Conservation (phyloP, 1,140 invertebrate genomes). For the Mylabris phalerata region DNA sequence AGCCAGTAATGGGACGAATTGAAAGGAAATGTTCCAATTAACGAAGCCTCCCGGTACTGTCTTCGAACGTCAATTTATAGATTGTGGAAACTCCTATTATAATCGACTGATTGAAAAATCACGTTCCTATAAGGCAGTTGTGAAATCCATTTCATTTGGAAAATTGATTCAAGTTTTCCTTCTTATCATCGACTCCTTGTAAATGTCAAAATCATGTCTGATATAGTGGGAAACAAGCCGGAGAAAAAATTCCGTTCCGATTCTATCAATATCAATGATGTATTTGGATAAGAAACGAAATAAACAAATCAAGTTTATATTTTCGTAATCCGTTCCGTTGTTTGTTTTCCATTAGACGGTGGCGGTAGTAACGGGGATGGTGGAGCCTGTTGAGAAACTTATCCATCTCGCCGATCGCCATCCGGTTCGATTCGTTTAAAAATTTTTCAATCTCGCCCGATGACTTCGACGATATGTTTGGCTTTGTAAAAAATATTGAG, state of each 20-base stretch:
- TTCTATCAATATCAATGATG: conserved; percentile 5
- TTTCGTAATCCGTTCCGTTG: conserved; percentile 3
- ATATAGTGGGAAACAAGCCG: no score
- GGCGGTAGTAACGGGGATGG: conserved; percentile 3
- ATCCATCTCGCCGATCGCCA: no score
- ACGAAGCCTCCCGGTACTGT: not conserved
- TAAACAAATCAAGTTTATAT: conserved; percentile 10
- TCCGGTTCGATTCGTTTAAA: conserved; percentile 6
- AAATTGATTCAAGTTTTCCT: no score
- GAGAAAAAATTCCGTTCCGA: not conserved
- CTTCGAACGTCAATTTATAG: not conserved
- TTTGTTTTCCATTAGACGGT: conserved; percentile 12
- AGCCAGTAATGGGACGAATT: no score
- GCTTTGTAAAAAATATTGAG: conserved; percentile 16
- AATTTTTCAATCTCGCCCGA: conserved; percentile 16
- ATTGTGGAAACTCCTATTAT: not conserved
- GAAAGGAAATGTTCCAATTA: conserved; percentile 1
- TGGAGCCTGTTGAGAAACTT: no score
- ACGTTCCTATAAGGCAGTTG: not conserved
- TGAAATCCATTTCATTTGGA: no score
- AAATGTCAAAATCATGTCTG: no score
- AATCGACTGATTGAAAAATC: not conserved
- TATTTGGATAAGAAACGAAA: conserved; percentile 4
- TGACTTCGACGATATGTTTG: conserved; percentile 17
- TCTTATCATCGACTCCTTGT: no score